Percentiles rank a stretch among this genome's conserved stretches.
These are phyloP conservation scores for Brachionus koreanus DNA, from an alignment of 1,140 invertebrate species.

Conservation along the genomic window DNA sequence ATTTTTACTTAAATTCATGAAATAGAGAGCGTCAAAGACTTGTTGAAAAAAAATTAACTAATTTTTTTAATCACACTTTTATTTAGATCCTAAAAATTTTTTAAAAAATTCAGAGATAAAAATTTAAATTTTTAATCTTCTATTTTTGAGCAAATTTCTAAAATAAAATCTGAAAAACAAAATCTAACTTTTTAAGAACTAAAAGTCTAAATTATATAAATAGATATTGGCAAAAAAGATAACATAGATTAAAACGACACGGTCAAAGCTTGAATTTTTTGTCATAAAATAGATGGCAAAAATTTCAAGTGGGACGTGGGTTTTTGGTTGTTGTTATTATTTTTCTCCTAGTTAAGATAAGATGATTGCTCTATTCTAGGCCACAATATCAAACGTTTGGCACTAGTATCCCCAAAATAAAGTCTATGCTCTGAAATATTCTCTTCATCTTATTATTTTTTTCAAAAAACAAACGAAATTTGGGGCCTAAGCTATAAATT, in stretches of 20 bases:
- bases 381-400: not conserved
- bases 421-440: not conserved
- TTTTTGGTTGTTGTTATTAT: not conserved
- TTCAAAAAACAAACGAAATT: not conserved
- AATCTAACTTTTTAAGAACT: too few relatives aligned
- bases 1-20: too few relatives aligned
- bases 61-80: too few relatives aligned
- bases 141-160: too few relatives aligned
- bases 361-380: slow-evolving; percentile 8
- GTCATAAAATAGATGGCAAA: not conserved
- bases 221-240: not conserved
- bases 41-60: too few relatives aligned
- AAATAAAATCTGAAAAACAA: too few relatives aligned
- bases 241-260: slow-evolving; percentile 7
- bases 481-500: slow-evolving; percentile 1
- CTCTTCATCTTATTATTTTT: not conserved
- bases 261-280: not conserved
- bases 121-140: too few relatives aligned
- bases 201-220: not conserved
- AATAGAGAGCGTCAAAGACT: too few relatives aligned
- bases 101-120: not conserved
- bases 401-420: slow-evolving; percentile 22
- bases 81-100: too few relatives aligned
- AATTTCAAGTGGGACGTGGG: slow-evolving; percentile 12
- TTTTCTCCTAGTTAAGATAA: not conserved